Percentiles rank a stretch among this genome's conserved stretches.
Evolutionary conservation across 2,888 invertebrate genomes (phyloP).

Genomic region (Thymelicus sylvestris): DNA sequence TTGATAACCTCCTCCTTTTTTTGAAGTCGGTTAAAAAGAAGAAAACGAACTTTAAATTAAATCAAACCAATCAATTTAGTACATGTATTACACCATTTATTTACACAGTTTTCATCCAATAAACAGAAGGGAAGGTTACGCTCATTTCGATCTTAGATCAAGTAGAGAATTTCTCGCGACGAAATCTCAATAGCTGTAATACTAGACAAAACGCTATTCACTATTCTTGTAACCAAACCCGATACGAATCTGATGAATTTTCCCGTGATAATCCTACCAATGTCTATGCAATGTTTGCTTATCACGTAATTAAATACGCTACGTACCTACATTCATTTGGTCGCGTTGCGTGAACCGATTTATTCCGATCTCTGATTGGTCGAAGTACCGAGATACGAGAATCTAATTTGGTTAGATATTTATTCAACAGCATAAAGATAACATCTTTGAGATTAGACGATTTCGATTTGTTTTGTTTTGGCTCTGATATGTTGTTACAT

Average conservation of each 20-base stretch:
- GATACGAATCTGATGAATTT: slow-evolving; percentile 19
- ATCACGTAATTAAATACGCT: slow-evolving; percentile 27
- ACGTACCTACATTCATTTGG: slow-evolving; percentile 15
- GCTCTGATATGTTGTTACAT: background rate
- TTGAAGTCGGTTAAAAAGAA: no score
- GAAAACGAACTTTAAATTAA: no score
- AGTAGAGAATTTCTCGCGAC: no score
- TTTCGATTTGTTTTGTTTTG: slow-evolving; percentile 2
- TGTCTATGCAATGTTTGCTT: slow-evolving; percentile 26
- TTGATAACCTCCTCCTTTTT: no score
- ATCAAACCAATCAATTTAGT: no score
- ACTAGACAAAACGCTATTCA: no score
- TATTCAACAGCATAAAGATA: slow-evolving; percentile 1
- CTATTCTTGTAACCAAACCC: background rate
- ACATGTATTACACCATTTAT: no score
- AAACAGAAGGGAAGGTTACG: no score
- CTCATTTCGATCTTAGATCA: no score
- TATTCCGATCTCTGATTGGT: background rate
- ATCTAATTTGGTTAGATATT: background rate
- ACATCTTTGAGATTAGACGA: slow-evolving; percentile 1
- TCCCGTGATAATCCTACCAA: slow-evolving; percentile 20
- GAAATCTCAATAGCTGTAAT: no score
- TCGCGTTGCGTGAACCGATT: background rate
- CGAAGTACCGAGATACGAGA: background rate
- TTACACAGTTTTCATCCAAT: no score